Evolutionary conservation across 2,113 vertebrate genomes (phyloP).

Genomic region (Donacobius atricapilla): DNA sequence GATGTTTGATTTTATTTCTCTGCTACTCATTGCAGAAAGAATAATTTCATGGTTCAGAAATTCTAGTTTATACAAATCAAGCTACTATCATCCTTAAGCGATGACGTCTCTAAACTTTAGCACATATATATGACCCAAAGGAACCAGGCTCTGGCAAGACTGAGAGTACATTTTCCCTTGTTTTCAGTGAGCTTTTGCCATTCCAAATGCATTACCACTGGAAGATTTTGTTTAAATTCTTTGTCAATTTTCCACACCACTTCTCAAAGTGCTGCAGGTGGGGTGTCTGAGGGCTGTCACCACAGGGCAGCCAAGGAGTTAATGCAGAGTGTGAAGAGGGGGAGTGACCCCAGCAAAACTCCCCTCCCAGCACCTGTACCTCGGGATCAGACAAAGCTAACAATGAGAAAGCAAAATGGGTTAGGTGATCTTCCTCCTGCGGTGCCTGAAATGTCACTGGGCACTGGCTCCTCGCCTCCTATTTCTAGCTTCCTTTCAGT

Average conservation of each 20-base stretch:
- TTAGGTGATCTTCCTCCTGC: conserved; percentile 75
- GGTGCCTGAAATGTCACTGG: conserved; percentile 69
- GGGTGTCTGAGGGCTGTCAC: fast-evolving
- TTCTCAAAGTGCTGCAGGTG: background rate
- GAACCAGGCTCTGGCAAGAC: background rate
- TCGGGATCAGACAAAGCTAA: conserved; percentile 66
- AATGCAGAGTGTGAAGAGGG: background rate
- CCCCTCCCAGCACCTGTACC: conserved; percentile 48
- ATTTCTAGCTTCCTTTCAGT: conserved; percentile 74
- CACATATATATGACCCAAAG: fast-evolving
- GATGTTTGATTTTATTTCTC: background rate
- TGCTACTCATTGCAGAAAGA: background rate
- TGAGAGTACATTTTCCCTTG: background rate
- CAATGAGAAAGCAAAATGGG: conserved; percentile 67
- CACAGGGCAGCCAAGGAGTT: background rate
- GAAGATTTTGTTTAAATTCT: background rate
- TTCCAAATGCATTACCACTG: background rate
- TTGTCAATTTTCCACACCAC: fast-evolving
- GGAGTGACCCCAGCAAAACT: background rate
- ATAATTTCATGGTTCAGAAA: background rate
- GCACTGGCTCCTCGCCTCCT: conserved; percentile 74
- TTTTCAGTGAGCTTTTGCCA: background rate
- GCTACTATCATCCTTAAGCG: background rate
- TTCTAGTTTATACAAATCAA: background rate
- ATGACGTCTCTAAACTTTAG: background rate